phyloP scores from a whole-genome alignment of 2,797 vertebrate species.

The Hydrolagus colliei region DNA sequence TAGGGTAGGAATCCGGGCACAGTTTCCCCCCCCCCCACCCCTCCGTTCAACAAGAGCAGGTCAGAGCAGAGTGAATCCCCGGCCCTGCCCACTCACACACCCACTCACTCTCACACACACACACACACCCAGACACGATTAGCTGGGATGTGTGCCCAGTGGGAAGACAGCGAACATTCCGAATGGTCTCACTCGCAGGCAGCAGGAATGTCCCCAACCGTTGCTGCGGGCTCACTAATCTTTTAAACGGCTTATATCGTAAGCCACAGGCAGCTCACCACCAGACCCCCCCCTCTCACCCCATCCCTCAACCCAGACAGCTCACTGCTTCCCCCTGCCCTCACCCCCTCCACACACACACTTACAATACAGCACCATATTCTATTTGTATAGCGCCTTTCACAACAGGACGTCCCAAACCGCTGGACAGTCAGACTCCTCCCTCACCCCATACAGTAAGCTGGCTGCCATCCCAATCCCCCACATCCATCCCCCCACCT shows the following conservation, averaged over 20 bases:
- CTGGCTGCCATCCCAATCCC: constrained; percentile 52
- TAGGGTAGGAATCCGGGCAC: constrained; percentile 52
- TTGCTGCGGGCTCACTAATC: constrained; percentile 50
- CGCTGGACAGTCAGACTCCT: no score
- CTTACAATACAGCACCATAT: no score
- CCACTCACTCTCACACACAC: no score
- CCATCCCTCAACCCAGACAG: no score
- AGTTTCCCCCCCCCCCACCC: constrained; percentile 38
- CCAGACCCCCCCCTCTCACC: no score
- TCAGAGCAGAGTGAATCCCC: neutral
- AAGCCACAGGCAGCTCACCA: no score
- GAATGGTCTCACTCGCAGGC: neutral
- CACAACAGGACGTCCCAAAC: no score
- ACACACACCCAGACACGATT: neutral
- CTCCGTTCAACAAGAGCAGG: constrained; percentile 33
- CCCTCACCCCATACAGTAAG: constrained; percentile 50
- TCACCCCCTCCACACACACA: no score
- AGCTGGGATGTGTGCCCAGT: neutral
- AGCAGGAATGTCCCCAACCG: constrained; percentile 43
- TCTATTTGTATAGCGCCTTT: no score
- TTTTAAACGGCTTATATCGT: constrained; percentile 67
- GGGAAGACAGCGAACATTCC: constrained; percentile 12
- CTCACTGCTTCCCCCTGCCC: no score
- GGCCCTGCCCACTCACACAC: no score
- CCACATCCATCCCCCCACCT: constrained; percentile 50